Conservation (phyloP, 37 sponge, comb jelly and placozoan species). For the Mnemiopsis leidyi region DNA sequence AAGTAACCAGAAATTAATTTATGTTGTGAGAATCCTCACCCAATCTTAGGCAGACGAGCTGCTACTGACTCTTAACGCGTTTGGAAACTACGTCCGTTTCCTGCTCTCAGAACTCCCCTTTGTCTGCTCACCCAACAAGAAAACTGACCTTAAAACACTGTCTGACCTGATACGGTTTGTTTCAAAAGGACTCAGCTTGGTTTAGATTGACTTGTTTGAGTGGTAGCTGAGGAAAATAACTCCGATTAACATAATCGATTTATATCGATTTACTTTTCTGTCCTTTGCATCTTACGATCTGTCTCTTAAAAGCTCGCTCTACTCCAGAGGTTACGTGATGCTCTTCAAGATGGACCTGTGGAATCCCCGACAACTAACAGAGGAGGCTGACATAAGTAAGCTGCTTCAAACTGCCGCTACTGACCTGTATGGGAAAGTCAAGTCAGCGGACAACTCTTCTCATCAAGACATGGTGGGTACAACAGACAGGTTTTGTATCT, state of each 20-base stretch:
- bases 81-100: slow-evolving; percentile 47
- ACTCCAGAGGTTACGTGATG: slow-evolving; percentile 29
- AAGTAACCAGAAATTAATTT: too few relatives aligned
- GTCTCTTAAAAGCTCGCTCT: not conserved
- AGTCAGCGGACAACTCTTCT: not conserved
- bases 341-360: slow-evolving; percentile 48
- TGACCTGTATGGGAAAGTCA: slow-evolving; percentile 45
- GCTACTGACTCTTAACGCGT: not conserved
- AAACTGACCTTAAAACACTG: slow-evolving; percentile 35
- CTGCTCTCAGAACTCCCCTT: slow-evolving; percentile 45
- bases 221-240: too few relatives aligned
- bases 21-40: not conserved
- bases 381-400: not conserved
- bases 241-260: too few relatives aligned
- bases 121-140: slow-evolving; percentile 52
- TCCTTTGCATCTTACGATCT: too few relatives aligned
- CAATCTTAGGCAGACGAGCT: slow-evolving; percentile 32
- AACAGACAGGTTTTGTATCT: not conserved
- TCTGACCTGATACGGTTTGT: slow-evolving; percentile 45
- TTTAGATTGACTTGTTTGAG: too few relatives aligned
- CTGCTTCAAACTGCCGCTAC: not conserved
- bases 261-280: too few relatives aligned
- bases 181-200: too few relatives aligned
- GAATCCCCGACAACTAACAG: not conserved
- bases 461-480: slow-evolving; percentile 38